Evolutionary conservation across 2,888 invertebrate genomes (phyloP).

Genomic region (Agrotis clavis): DNA sequence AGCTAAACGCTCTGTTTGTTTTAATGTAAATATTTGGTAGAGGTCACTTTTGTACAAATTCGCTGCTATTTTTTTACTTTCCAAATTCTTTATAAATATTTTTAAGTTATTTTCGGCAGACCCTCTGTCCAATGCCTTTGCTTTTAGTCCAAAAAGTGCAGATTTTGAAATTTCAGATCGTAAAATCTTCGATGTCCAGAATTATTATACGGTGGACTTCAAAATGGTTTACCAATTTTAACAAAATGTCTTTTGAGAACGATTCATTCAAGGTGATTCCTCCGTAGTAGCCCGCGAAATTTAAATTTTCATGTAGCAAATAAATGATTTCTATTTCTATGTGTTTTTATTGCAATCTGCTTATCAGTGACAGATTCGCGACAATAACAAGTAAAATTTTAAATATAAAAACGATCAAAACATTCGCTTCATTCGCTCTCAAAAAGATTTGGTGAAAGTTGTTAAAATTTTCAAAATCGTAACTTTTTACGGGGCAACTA

Average conservation of each 20-base stretch:
- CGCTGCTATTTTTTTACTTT: slow-evolving; percentile 40
- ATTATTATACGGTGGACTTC: not conserved
- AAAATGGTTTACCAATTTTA: slow-evolving; percentile 27
- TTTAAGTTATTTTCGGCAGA: slow-evolving; percentile 26
- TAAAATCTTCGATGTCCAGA: slow-evolving; percentile 5
- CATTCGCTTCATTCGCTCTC: too few relatives aligned
- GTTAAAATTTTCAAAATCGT: too few relatives aligned
- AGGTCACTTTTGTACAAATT: slow-evolving; percentile 50
- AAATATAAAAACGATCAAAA: too few relatives aligned
- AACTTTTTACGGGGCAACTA: too few relatives aligned
- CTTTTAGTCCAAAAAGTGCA: slow-evolving; percentile 40
- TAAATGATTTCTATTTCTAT: too few relatives aligned
- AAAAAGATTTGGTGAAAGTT: too few relatives aligned
- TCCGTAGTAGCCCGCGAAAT: too few relatives aligned
- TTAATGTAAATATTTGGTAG: slow-evolving; percentile 59
- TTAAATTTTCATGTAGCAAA: too few relatives aligned
- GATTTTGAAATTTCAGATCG: slow-evolving; percentile 50
- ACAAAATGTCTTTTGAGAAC: not conserved
- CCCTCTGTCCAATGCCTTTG: slow-evolving; percentile 19
- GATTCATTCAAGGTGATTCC: too few relatives aligned
- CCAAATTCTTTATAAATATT: slow-evolving; percentile 17
- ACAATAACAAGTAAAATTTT: too few relatives aligned
- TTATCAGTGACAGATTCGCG: too few relatives aligned
- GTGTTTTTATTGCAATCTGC: too few relatives aligned
- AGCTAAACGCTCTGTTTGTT: slow-evolving; percentile 37